Evolutionary conservation across 2,797 vertebrate species (phyloP).

Genomic region (Gymnoscopelus braueri): DNA sequence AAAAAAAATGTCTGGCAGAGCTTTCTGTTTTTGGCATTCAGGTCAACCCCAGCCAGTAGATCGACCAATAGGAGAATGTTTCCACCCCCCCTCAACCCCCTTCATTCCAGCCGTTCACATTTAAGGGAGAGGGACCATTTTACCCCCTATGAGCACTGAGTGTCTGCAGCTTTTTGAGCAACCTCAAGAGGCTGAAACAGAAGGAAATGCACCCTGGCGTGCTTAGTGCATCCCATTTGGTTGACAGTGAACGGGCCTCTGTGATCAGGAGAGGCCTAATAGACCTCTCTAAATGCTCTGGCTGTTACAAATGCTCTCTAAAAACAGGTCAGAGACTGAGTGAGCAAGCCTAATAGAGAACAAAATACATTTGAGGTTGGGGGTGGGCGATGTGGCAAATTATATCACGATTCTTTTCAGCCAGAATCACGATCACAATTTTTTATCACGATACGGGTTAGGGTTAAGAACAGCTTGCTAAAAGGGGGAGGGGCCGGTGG

Average conservation of each 20-base stretch:
- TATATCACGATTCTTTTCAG: too few relatives aligned
- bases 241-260: constrained; percentile 19
- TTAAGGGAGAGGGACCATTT: constrained; percentile 46
- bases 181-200: constrained; percentile 42
- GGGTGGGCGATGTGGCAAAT: too few relatives aligned
- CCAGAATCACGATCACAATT: too few relatives aligned
- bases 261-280: constrained; percentile 25
- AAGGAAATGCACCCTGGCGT: constrained; percentile 22
- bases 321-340: neutral
- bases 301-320: constrained; percentile 19
- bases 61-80: constrained; percentile 54
- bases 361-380: neutral
- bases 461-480: too few relatives aligned
- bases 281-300: constrained; percentile 24
- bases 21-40: constrained; percentile 71
- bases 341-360: neutral
- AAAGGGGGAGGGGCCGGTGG: too few relatives aligned
- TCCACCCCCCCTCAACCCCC: constrained; percentile 32
- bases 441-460: too few relatives aligned
- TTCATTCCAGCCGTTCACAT: constrained; percentile 49
- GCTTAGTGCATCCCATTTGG: constrained; percentile 3
- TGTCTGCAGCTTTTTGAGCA: constrained; percentile 47
- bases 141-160: constrained; percentile 49
- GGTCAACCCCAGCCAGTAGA: constrained; percentile 65
- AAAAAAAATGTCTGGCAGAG: constrained; percentile 50